Conservation (phyloP, 2,113 vertebrate species). For the Hippocampus comes region DNA sequence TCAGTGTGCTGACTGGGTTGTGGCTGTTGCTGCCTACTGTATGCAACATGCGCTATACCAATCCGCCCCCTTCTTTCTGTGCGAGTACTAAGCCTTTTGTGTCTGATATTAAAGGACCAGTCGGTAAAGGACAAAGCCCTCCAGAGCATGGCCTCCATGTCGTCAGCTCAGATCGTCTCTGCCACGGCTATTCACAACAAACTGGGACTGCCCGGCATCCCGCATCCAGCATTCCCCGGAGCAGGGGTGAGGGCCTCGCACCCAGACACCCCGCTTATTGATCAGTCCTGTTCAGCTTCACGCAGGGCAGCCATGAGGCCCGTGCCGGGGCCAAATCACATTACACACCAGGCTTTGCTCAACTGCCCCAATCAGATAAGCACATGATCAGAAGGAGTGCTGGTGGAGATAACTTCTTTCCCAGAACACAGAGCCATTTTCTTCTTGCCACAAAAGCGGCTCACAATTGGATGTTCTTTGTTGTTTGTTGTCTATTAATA, state of each 20-base stretch:
- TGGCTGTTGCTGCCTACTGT: constrained; percentile 49
- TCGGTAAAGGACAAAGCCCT: constrained; percentile 99
- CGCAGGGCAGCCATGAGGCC: constrained; percentile 44
- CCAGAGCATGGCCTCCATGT: constrained; percentile 99
- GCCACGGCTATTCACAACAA: constrained; percentile 99
- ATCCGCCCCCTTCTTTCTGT: constrained; percentile 37
- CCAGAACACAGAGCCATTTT: constrained; percentile 52
- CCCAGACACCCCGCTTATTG: constrained; percentile 41
- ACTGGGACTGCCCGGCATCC: constrained; percentile 96
- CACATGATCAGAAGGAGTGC: constrained; percentile 59
- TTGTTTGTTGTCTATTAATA: constrained; percentile 47
- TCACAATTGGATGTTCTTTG: constrained; percentile 44
- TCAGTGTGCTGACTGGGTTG: constrained; percentile 59
- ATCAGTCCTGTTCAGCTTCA: constrained; percentile 51
- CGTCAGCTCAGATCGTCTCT: constrained; percentile 98
- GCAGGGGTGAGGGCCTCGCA: constrained; percentile 85
- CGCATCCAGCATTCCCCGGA: constrained; percentile 92
- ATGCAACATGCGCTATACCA: constrained; percentile 68
- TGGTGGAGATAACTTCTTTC: constrained; percentile 63
- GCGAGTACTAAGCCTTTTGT: constrained; percentile 79
- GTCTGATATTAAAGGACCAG: constrained; percentile 96
- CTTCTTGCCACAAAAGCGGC: constrained; percentile 47
- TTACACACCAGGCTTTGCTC: constrained; percentile 64
- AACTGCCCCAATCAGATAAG: constrained; percentile 69
- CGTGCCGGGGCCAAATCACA: constrained; percentile 62